Conservation (phyloP, 1,140 invertebrate genomes). For the Neotoxoptera formosana region DNA sequence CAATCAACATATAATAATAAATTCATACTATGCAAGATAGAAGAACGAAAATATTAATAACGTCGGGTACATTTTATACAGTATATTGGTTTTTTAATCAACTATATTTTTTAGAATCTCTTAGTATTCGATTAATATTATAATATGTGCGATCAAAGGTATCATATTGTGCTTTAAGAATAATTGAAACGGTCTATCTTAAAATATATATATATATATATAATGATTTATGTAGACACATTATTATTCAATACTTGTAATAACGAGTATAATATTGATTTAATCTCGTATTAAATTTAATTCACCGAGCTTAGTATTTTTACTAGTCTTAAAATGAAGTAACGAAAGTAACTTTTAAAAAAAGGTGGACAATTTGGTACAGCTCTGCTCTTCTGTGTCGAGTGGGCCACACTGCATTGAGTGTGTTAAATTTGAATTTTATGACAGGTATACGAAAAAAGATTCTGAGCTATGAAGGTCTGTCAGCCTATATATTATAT, state of each 20-base stretch:
- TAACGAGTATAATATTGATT: background rate
- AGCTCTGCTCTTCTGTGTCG: too few species aligned
- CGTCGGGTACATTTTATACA: too few species aligned
- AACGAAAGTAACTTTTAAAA: background rate
- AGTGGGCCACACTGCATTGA: too few species aligned
- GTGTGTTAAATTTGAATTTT: too few species aligned
- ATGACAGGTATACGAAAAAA: too few species aligned
- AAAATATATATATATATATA: background rate
- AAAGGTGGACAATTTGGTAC: too few species aligned
- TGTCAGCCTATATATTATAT: too few species aligned
- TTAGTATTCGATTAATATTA: background rate
- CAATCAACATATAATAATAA: too few species aligned
- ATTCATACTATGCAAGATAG: too few species aligned
- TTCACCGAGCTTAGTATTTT: background rate
- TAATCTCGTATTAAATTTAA: background rate
- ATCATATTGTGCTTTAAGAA: background rate
- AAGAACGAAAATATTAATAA: too few species aligned
- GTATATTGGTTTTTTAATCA: background rate
- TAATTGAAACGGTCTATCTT: background rate
- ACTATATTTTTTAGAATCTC: too few species aligned
- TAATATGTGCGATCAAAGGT: background rate
- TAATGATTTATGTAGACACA: background rate
- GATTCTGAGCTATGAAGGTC: too few species aligned
- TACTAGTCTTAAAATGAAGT: background rate
- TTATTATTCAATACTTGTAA: background rate